Evolutionary conservation across 2,888 invertebrate genomes (phyloP), one percentile per base, ranked within the genome.

Genomic region (Pollenia labialis): DNA sequence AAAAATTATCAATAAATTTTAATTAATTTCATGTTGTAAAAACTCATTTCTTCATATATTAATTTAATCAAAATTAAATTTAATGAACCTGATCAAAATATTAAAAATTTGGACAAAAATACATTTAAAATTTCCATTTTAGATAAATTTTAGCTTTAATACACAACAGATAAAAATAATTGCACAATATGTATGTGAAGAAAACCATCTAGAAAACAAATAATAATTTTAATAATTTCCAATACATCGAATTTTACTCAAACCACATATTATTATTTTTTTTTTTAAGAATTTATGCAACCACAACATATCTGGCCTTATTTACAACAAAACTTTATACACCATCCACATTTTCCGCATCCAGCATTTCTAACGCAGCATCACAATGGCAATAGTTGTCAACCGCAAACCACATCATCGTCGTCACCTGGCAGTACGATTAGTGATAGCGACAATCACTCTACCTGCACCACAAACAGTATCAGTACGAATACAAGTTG

Each of bases 231-330:
- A 6, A 32, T 32, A 32, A 32, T 32, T 32, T 32, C 32, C 4
- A 32, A 32, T 32, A 6, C 6, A 32, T 32, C 32, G 4, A 32
- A 32, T 32, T 32, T 32, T 40, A 14, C 11, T 12, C 40, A 60
- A 60, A 12, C 32, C 4, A 12, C 9, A 60, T 23, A 40, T 32
- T 23, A 23, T 44, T 16, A 44, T 58, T 40, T 18, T 75, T 76
- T 62, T 12, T 52, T 77, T 90, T 87, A 44, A 93, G 93, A 93
- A 90, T 93, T 93, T 90, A 93, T 93, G 90, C 93, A 93, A 92
- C 94, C 93, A 89, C 93, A 93, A 92, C 93, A 94, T 92, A 93
- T 93, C 90, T 93, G 93, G 93, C 93, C 93, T 93, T 93, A 93
- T 92, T 92, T 93, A 90, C 93, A 93, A 91, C 93, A 93, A 90